Percentiles rank a stretch among this genome's conserved stretches.
Conservation (phyloP, 2,888 invertebrate genomes). For the Ypsolopha sequella region DNA sequence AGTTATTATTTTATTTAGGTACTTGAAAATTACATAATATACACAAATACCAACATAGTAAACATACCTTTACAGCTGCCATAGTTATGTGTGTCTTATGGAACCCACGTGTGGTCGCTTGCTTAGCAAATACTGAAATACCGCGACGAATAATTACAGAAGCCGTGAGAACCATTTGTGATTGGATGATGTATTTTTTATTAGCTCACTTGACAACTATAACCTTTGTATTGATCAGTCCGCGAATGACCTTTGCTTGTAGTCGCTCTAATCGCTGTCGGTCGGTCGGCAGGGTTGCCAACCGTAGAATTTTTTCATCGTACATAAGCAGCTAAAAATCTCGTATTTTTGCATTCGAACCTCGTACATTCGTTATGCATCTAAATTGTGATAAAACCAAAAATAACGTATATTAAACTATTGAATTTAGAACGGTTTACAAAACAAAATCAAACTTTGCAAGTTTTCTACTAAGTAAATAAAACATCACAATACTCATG, state of each 20-base stretch:
- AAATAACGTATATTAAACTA: too few relatives aligned
- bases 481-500: too few relatives aligned
- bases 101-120: slow-evolving; percentile 41
- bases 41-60: background rate
- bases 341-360: too few relatives aligned
- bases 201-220: slow-evolving; percentile 20
- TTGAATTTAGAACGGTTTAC: too few relatives aligned
- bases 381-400: too few relatives aligned
- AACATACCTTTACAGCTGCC: slow-evolving; percentile 57
- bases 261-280: too few relatives aligned
- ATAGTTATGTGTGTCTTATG: slow-evolving; percentile 45
- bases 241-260: background rate
- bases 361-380: too few relatives aligned
- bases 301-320: too few relatives aligned
- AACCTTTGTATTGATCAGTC: slow-evolving; percentile 7
- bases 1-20: background rate
- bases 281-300: too few relatives aligned
- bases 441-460: too few relatives aligned
- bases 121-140: slow-evolving; percentile 47
- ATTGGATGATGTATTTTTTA: slow-evolving; percentile 20
- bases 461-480: too few relatives aligned
- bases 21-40: slow-evolving; percentile 32
- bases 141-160: slow-evolving; percentile 39
- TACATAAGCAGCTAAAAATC: too few relatives aligned
- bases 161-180: slow-evolving; percentile 58